Evolutionary conservation across 2,113 vertebrate genomes (phyloP), one percentile per base, ranked within the genome.

Genomic region (Rhizomys pruinosus): DNA sequence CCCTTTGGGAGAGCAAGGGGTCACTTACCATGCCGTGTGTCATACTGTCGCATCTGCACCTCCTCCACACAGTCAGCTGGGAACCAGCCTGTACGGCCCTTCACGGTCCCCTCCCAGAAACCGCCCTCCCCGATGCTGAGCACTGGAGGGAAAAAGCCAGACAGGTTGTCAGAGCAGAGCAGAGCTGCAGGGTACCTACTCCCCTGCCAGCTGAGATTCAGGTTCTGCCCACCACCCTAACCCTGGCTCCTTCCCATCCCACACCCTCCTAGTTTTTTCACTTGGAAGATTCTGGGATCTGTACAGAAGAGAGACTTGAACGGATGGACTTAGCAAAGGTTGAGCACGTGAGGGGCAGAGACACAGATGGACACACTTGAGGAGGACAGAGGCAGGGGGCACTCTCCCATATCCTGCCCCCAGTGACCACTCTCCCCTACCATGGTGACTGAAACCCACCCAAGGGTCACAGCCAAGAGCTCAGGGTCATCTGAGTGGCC

Each of bases 1-100:
- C 25, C 89, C 39, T 25, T n/a, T 32, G 1, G 82, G 37, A 27
- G 89, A 29, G 59, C 57, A n/a, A 2, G 4, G 63, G 92, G 29
- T 25, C 91, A 87, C 99, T 99, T 98, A 99, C 99, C 99, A 92
- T 99, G 99, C 94, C 99, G 98, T 2, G 99, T 95, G 81, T 99
- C 99, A 84, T 97, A 99, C 97, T 99, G 99, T 82, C 99, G 98
- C 99, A 99, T 99, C 98, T 99, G 99, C 97, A 99, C 99, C 97
- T 99, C 99, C 96, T 99, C 99, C 72, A 99, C 99, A 74, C 99
- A 99, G 97, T 99, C 99, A 6, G 99, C 99, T 0, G 99, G 99
- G 98, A 99, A 99, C 99, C 99, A 99, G 95, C 99, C 99, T 0
- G 99, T 99, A 90, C 99, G 98, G 77, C 99, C 99, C 94, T 99